Evolutionary conservation across 2,888 invertebrate species (phyloP).

Genomic region (Mythimna ferrago): DNA sequence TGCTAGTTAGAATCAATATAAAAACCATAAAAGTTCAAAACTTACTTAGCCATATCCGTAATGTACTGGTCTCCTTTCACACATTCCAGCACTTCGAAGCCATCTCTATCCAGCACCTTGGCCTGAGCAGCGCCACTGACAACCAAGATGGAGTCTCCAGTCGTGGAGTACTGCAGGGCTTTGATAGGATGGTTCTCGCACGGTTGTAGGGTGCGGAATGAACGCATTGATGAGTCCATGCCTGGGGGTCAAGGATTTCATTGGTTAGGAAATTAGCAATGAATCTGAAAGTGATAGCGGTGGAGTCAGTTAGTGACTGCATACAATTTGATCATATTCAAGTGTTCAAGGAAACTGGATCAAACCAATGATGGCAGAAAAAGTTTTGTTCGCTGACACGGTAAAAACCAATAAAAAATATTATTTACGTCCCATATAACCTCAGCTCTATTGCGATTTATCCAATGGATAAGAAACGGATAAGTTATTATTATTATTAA

Average conservation of each 20-base stretch:
- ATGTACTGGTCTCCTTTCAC: conserved; percentile 99
- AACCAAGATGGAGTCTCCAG: conserved; percentile 98
- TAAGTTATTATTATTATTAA: too few relatives aligned
- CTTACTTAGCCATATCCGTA: conserved; percentile 95
- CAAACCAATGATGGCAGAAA: too few relatives aligned
- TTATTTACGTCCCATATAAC: too few relatives aligned
- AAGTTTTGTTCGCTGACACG: too few relatives aligned
- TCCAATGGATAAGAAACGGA: too few relatives aligned
- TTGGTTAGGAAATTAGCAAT: not conserved
- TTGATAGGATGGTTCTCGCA: conserved; percentile 99
- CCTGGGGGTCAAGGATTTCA: conserved; percentile 86
- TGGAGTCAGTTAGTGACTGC: too few relatives aligned
- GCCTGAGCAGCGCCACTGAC: conserved; percentile 98
- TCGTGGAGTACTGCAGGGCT: conserved; percentile 97
- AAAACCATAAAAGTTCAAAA: not conserved
- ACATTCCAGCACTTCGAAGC: conserved; percentile 97
- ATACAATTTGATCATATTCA: too few relatives aligned
- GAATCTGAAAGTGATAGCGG: too few relatives aligned
- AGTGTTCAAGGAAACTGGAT: too few relatives aligned
- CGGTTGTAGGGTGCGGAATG: conserved; percentile 98
- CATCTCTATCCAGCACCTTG: conserved; percentile 98
- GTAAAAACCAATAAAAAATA: too few relatives aligned
- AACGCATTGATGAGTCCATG: conserved; percentile 97
- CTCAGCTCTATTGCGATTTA: too few relatives aligned
- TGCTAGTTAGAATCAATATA: not conserved